phyloP scores from a whole-genome alignment of 2,888 invertebrate species.

The Caenorhabditis wallacei region DNA sequence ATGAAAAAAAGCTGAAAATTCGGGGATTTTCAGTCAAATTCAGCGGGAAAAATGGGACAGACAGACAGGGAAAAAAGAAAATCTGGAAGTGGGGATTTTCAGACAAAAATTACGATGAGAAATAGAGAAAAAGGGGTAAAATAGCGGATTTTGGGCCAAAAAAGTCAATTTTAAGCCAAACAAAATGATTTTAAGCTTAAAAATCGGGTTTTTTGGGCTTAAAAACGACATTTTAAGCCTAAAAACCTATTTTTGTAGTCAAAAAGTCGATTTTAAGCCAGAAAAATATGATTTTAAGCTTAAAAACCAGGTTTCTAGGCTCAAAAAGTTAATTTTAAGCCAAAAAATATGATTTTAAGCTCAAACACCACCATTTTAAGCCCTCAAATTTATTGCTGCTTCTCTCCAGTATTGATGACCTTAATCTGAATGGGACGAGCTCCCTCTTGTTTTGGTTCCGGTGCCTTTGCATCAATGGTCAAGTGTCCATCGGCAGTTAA shows the following conservation, averaged over 20 bases:
- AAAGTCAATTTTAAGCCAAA: neutral
- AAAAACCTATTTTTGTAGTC: too few relatives aligned
- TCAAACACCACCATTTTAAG: neutral
- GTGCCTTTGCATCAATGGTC: conserved; percentile 73
- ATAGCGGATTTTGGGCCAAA: too few relatives aligned
- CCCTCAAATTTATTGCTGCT: conserved; percentile 33
- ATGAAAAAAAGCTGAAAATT: neutral
- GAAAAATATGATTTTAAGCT: too few relatives aligned
- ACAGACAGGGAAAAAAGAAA: too few relatives aligned
- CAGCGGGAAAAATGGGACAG: too few relatives aligned
- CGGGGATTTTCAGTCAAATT: neutral
- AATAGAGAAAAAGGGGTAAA: too few relatives aligned
- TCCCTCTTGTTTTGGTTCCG: conserved; percentile 63
- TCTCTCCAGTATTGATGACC: conserved; percentile 55
- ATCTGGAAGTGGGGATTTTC: too few relatives aligned
- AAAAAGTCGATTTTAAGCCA: too few relatives aligned
- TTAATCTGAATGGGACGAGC: conserved; percentile 76
- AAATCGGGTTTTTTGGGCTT: neutral
- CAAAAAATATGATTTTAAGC: neutral
- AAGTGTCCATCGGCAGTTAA: conserved; percentile 79
- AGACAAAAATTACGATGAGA: too few relatives aligned
- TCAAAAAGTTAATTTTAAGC: neutral
- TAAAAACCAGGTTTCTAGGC: neutral
- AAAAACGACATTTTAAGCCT: neutral
- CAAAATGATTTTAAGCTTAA: neutral